Evolutionary conservation across 2,888 invertebrate genomes (phyloP), one percentile per base, ranked within the genome.

Genomic region (Cephalotes varians): DNA sequence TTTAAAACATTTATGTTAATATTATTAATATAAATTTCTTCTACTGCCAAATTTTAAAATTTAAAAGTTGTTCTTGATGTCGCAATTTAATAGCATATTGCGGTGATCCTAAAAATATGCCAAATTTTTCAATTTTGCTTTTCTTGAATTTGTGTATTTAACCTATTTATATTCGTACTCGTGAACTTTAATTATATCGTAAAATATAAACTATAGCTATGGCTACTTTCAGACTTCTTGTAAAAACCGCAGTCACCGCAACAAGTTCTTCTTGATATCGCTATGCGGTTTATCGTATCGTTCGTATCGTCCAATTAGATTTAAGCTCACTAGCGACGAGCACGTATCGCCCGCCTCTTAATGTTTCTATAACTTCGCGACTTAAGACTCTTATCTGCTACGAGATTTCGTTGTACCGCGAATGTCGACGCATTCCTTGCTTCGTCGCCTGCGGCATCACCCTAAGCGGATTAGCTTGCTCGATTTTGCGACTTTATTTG

Each of bases 311-410:
- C 9, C 82, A 62, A 73, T 85, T 83, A 82, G 79, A 51, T 51
- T 84, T 85, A 81, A 85, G 62, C 60, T 71, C 47, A 58, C 74
- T 73, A 64, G 7, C 58, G 40, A 56, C 67, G 49, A 64, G 69
- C 80, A 31, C 40, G 60, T 49, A 65, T 86, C 51, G 67, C 49
- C 25, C 21, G 25, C 49, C 9, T 18, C 60, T 72, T 85, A 86
- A 89, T 84, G 79, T 89, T 90, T 87, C 87, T 87, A 88, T 88
- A 90, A 88, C 87, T 90, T 85, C 49, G 54, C 83, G 85, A 85
- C 81, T 90, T 88, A 84, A 82, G 62, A 40, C 37, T 62, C 49
- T 60, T 54, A 54, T 31, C 34, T 37, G 82, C 71, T 69, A 25
- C 69, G 18, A 65, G 44, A 58, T 34, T 79, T 79, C 58, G 72